Percentiles rank a stretch among this genome's conserved stretches.
phyloP scores from a whole-genome alignment of 2,797 vertebrate species.

The Lithobates pipiens region DNA sequence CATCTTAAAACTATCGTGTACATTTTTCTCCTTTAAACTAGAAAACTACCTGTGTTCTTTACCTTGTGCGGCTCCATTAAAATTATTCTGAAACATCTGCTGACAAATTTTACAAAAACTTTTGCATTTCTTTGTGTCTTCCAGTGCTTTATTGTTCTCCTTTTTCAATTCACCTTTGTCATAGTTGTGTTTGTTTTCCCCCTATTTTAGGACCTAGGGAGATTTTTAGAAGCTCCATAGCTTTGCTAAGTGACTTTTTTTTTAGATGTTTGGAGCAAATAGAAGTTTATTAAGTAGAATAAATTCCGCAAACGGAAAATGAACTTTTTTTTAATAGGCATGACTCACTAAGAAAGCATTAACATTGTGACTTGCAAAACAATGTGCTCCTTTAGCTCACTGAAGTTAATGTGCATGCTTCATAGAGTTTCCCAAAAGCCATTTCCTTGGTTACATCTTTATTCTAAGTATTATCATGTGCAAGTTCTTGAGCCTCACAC shows the following conservation, averaged over 20 bases:
- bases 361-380: conserved; percentile 51
- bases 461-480: conserved; percentile 48
- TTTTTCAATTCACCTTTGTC: conserved; percentile 64
- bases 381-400: conserved; percentile 58
- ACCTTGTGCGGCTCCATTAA: conserved; percentile 69
- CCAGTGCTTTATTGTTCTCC: conserved; percentile 6
- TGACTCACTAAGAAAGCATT: conserved; percentile 58
- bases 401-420: conserved; percentile 63
- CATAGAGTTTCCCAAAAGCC: conserved; percentile 51
- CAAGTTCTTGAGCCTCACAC: background rate
- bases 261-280: conserved; percentile 49
- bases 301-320: conserved; percentile 51
- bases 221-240: conserved; percentile 24
- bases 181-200: conserved; percentile 10
- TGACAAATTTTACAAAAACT: conserved; percentile 66
- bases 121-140: conserved; percentile 61
- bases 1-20: conserved; percentile 70
- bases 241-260: conserved; percentile 51
- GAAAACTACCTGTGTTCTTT: conserved; percentile 71
- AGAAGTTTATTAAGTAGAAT: conserved; percentile 33
- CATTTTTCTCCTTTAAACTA: conserved; percentile 59
- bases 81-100: conserved; percentile 71
- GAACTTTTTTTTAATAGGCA: conserved; percentile 49
- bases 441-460: conserved; percentile 47
- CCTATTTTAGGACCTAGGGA: conserved; percentile 37